Percentiles rank a stretch among this genome's conserved stretches.
Conservation (phyloP, 2,113 vertebrate species). For the human (Homo sapiens) region DNA sequence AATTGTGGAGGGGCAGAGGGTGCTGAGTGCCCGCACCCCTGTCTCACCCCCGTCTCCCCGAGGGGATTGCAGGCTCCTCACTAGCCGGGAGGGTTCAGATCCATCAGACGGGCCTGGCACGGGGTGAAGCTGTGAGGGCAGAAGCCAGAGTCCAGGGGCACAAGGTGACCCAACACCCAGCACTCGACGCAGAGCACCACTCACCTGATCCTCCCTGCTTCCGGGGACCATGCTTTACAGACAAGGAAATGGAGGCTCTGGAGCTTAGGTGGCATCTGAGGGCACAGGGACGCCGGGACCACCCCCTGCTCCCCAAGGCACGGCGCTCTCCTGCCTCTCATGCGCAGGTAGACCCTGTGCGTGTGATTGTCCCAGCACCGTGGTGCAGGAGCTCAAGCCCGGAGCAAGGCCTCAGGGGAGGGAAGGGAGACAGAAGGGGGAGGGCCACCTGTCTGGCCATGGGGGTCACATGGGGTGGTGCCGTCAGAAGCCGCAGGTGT, state of each 20-base stretch:
- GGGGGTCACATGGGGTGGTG: not conserved
- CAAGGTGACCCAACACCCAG: not conserved
- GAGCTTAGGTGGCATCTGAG: not conserved
- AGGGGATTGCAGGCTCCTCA: no score
- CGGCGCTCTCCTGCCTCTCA: fast-evolving
- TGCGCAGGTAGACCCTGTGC: no score
- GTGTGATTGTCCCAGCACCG: no score
- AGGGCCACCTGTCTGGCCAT: no score
- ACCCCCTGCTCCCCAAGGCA: not conserved
- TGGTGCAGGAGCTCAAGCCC: no score
- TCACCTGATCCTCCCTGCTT: not conserved
- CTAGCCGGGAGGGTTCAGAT: not conserved
- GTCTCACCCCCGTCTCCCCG: not conserved
- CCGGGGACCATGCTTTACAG: fast-evolving
- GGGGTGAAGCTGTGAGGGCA: not conserved
- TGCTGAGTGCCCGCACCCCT: fast-evolving
- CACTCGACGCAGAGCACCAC: fast-evolving
- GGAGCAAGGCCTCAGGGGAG: no score
- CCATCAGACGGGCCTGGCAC: not conserved
- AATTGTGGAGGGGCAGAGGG: not conserved
- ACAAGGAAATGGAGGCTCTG: no score
- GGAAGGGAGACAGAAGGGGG: not conserved
- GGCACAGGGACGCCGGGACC: not conserved
- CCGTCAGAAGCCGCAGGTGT: not conserved
- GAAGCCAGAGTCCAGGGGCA: not conserved